Base-by-base conservation (phyloP, 1,140 invertebrate species). In the Magallana gigas region DNA sequence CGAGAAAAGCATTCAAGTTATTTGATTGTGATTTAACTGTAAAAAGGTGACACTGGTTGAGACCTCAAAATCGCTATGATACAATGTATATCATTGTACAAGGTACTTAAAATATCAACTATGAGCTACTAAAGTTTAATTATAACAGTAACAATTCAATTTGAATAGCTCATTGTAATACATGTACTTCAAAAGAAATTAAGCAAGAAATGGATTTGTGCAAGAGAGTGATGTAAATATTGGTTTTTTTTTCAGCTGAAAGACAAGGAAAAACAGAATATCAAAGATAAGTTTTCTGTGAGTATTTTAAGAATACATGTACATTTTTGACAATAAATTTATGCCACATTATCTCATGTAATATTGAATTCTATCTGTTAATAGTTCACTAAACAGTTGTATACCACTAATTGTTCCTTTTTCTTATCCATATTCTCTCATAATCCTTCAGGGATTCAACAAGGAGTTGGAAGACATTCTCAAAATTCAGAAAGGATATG, bases 251-350 rank as follows among this genome's bases (percentile, higher is more conserved):
- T 92, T 83, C 89, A 97, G 95, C 94, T 98, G 48, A 96, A 97
- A 91, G 98, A 98, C 92, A 98, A 97, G 94, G 98, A 98, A 94
- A 95, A 97, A 84, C 97, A 98, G 92, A 96, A 97, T 64, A 96
- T 99, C n/a, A 99, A 99, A 95, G 98, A 99, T 92, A 97, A 97
- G 91, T 98, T 98, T 95, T 96, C 97, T 83, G 97, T 98, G 95
- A 96, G 96, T 93, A 36, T 84, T 8, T n/a, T 23, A n/a, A 48
- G 36, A 48, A 48, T 48, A 48, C 36, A 2, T 48, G 5, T 48
- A 5, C 1, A 2, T 48, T 48, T 48, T 48, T 4, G 36, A 48
- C 36, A 48, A 48, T 48, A 48, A 48, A 48, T 48, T 48, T 48
- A 5, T 48, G 36, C 36, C 36, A 48, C 36, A 48, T 48, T 48